Percentiles rank a stretch among this genome's conserved stretches.
phyloP scores from a whole-genome alignment of 2,113 vertebrate species.

The Labeo catla region DNA sequence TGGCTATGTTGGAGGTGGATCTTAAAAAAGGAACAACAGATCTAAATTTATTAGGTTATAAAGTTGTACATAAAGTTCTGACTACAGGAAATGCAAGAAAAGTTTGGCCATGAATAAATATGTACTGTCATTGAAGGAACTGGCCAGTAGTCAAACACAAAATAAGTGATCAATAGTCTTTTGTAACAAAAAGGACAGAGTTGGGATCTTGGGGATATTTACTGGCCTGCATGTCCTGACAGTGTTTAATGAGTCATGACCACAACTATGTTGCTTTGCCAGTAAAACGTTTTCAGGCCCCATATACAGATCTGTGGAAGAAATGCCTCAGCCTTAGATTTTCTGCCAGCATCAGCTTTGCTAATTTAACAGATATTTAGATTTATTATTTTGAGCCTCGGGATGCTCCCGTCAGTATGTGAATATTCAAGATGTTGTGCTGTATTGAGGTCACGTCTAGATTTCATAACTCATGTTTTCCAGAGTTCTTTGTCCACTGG shows the following conservation, averaged over 20 bases:
- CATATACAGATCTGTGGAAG: conserved; percentile 13
- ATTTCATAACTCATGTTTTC: neutral
- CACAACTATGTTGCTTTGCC: conserved; percentile 23
- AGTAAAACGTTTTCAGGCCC: neutral
- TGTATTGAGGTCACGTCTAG: neutral
- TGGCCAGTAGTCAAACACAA: neutral
- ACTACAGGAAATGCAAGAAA: neutral
- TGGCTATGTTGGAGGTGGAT: conserved; percentile 12
- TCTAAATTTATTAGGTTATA: conserved; percentile 15
- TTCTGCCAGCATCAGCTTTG: neutral
- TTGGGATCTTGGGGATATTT: neutral
- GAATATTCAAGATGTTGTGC: neutral
- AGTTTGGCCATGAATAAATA: neutral
- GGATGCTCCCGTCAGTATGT: neutral
- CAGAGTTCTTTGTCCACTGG: neutral
- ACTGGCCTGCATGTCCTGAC: conserved; percentile 32
- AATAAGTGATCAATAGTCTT: neutral
- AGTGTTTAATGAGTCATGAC: conserved; percentile 55
- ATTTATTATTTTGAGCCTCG: neutral
- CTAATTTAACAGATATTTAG: conserved; percentile 8
- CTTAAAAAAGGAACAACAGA: neutral
- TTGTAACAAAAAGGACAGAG: neutral
- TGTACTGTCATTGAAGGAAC: neutral
- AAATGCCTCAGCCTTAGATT: neutral
- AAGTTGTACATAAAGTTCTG: too few relatives aligned